Evolutionary conservation across 2,888 invertebrate genomes (phyloP), one percentile per base, ranked within the genome.

Genomic region (Drosophila ezoana): DNA sequence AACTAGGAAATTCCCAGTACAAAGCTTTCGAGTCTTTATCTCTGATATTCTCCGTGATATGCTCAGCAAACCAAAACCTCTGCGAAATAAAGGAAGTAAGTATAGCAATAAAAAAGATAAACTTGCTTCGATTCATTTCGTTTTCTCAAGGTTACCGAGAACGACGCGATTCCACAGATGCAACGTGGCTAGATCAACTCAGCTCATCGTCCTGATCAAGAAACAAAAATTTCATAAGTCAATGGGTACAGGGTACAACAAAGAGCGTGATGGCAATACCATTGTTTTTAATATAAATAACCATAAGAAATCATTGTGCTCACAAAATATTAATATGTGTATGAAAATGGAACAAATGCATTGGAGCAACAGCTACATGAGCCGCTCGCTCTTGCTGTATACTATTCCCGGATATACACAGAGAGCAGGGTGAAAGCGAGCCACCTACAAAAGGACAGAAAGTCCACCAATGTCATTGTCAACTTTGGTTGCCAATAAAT

Each of bases 391-490:
- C 14, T 35, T 35, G 41, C 41, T 38, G n/a, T 41, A 35, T 44
- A 40, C 20, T 44, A 32, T 18, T 13, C 56, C 18, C 35, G 32
- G 11, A 13, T 23, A 16, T 10, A 23, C 49, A 49, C 20, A 35
- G 35, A 49, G 18, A 28, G 59, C 47, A 52, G 37, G 23, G 9
- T 28, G 10, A 45, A 10, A 14, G 8, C 20, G 41, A 32, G 16
- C 9, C 13, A 65, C 49, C 28, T 20, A 57, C 16, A 18, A 63
- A 70, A 66, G 59, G 66, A 60, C 28, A 28, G 65, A 77, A 79
- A 75, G 73, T 79, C 80, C 74, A 79, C 85, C 82, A 84, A 79
- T 80, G 76, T 79, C 80, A 80, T 75, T 87, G 82, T 85, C 80
- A 76, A 76, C 69, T 62, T 62, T 68, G 68, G 66, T 48, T 74